Base-by-base conservation (phyloP, 2,113 vertebrate species). In the Theristicus caerulescens region DNA sequence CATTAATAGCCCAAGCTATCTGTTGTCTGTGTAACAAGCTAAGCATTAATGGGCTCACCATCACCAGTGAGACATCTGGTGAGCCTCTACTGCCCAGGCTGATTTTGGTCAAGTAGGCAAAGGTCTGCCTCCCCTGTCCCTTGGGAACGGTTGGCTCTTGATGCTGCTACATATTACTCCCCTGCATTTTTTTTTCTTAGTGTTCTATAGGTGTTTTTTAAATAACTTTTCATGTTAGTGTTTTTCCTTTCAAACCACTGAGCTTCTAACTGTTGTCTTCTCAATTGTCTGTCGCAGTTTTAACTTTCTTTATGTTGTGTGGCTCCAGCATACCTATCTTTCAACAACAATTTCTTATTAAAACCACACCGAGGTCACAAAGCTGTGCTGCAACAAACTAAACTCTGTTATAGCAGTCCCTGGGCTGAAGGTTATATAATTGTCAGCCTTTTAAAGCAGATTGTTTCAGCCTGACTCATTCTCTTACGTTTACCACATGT, bases 71-170 rank as follows among this genome's bases (percentile, higher is more conserved):
- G 36, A 70, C 6, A 13, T 27, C 11, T 36, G 31, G 27, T 34
- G 18, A 88, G 12, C 18, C 20, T 67, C 36, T 64, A 10, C 25
- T 67, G 17, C 8, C 29, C 38, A 22, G 20, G 3, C 0, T 65
- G n/a, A 47, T 88, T 79, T 86, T 44, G 21, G 8, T 55, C 18
- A 52, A 49, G 8, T 34, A 11, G 2, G 16, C 12, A 61, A 55
- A 6, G 31, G 11, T 52, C 44, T 72, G 0, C 9, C 16, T 70
- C 10, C 44, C 57, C 9, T 0, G 1, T 34, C 12, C 27, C 25
- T 58, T 70, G 34, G 13, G 81, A 65, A 61, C 1, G 3, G 1
- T 5, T 84, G 21, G 4, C 13, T 84, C 26, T 77, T 78, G 9
- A 13, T 73, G 51, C 4, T 89, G 24, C 11, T 34, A 9, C 16